A percentile compares a stretch with the other conserved stretches of the same genome.
Conservation (phyloP, 2,888 invertebrate genomes). For the Atethmia centrago region DNA sequence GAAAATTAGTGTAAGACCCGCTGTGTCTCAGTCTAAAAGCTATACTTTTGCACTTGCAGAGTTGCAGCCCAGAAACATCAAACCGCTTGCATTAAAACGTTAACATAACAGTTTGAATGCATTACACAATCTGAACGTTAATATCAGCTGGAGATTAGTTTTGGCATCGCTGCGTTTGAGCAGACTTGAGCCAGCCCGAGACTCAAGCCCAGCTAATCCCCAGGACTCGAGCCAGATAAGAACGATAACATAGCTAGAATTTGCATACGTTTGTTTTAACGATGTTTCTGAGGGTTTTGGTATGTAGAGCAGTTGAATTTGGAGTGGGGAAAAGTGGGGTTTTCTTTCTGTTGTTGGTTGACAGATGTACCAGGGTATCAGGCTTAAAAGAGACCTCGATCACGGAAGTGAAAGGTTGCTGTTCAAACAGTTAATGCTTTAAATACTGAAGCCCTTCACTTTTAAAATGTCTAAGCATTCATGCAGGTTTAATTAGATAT, state of each 20-base stretch:
- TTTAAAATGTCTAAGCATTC: neutral
- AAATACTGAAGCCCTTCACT: slow-evolving; percentile 15
- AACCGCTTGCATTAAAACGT: slow-evolving; percentile 57
- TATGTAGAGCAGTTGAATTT: slow-evolving; percentile 58
- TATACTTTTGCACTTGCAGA: slow-evolving; percentile 18
- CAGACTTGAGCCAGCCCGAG: slow-evolving; percentile 57
- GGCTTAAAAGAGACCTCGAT: neutral
- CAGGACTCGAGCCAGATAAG: slow-evolving; percentile 65
- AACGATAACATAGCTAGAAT: slow-evolving; percentile 66
- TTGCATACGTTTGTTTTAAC: slow-evolving; percentile 67
- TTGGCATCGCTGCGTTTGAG: slow-evolving; percentile 66
- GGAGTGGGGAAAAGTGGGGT: slow-evolving; percentile 14
- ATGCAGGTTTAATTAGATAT: slow-evolving; percentile 6
- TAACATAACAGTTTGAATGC: slow-evolving; percentile 69
- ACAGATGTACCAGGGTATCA: neutral
- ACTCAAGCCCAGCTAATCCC: slow-evolving; percentile 61
- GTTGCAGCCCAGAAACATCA: slow-evolving; percentile 52
- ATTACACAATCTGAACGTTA: slow-evolving; percentile 68
- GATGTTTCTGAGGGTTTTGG: slow-evolving; percentile 56
- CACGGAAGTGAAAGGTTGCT: neutral
- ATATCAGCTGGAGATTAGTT: slow-evolving; percentile 67
- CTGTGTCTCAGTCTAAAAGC: slow-evolving; percentile 33
- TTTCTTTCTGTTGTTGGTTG: slow-evolving; percentile 19
- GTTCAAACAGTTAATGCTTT: neutral
- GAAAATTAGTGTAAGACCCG: slow-evolving; percentile 30